Evolutionary conservation across 2,113 vertebrate genomes (phyloP).

Genomic region (Ammospiza caudacuta): DNA sequence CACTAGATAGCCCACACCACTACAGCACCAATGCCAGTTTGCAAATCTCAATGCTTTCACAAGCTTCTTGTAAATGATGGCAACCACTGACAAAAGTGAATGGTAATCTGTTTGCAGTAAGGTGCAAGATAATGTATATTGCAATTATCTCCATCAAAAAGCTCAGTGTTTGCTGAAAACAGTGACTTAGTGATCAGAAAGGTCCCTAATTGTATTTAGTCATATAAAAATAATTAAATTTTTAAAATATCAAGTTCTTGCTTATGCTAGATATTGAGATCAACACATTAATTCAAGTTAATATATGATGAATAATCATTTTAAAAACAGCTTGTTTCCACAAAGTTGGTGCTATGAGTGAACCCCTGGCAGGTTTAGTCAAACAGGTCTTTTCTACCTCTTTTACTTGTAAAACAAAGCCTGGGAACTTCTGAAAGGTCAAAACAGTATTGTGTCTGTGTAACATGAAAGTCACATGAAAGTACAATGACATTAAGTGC

Average conservation of each 20-base stretch:
- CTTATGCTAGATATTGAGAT: neutral
- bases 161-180: neutral
- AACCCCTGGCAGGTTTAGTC: neutral
- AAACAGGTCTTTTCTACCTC: neutral
- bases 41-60: fast-evolving
- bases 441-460: neutral
- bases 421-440: neutral
- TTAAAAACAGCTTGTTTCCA: neutral
- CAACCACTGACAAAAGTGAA: neutral
- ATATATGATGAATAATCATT: neutral
- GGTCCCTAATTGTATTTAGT: neutral
- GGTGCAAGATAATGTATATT: neutral
- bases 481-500: neutral
- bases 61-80: neutral
- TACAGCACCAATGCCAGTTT: neutral
- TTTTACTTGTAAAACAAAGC: neutral
- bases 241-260: neutral
- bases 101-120: neutral
- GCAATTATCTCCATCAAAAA: neutral
- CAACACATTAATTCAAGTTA: neutral
- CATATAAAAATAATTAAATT: neutral
- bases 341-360: neutral
- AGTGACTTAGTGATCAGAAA: neutral
- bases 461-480: neutral
- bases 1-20: neutral